Percentiles rank a stretch among this genome's conserved stretches.
phyloP scores from a whole-genome alignment of 2,888 invertebrate genomes.

The Phymatocera aterrima region DNA sequence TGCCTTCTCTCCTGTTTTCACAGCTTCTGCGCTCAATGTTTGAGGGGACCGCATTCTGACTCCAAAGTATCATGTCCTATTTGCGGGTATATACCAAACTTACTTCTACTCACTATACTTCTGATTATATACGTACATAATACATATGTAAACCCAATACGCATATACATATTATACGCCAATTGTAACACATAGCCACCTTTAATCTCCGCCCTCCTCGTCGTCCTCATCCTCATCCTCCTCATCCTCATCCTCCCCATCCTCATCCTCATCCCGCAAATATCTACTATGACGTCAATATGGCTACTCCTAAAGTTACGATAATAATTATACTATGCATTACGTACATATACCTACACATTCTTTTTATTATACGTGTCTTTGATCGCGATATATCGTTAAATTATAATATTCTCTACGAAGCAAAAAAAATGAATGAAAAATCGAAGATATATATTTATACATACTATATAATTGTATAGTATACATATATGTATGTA shows the following conservation, averaged over 20 bases:
- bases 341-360: too few relatives aligned
- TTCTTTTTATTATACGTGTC: too few relatives aligned
- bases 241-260: too few relatives aligned
- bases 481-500: too few relatives aligned
- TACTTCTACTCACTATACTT: background rate
- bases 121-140: background rate
- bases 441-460: too few relatives aligned
- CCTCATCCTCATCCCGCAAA: background rate
- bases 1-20: conserved; percentile 83
- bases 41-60: conserved; percentile 80
- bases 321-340: too few relatives aligned
- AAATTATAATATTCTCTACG: too few relatives aligned
- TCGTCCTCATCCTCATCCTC: too few relatives aligned
- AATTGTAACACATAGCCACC: too few relatives aligned
- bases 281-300: conserved; percentile 16
- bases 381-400: too few relatives aligned
- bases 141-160: background rate
- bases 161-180: background rate
- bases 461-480: too few relatives aligned
- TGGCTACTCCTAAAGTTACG: background rate
- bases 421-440: too few relatives aligned
- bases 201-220: background rate
- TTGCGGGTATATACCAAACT: conserved; percentile 82
- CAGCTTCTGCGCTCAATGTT: conserved; percentile 82
- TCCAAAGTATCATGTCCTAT: conserved; percentile 81